Evolutionary conservation across 2,888 invertebrate species (phyloP).

Genomic region (Camptogramma bilineatum): DNA sequence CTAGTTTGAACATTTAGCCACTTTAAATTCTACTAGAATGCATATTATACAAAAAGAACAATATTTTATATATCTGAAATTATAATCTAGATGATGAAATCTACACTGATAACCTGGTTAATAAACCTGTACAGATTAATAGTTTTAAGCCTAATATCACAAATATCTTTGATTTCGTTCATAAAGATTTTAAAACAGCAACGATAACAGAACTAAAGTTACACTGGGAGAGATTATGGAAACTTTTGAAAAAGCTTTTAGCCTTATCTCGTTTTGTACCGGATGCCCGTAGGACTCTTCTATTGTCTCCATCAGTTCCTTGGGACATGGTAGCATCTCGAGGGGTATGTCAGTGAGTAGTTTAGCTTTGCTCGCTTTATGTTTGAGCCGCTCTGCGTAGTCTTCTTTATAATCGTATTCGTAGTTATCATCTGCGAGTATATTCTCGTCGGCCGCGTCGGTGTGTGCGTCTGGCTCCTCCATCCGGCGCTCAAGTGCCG

Average conservation of each 20-base stretch:
- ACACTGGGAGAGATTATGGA: conserved; percentile 58
- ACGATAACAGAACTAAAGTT: conserved; percentile 52
- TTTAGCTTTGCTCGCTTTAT: conserved; percentile 62
- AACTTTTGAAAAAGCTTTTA: conserved; percentile 73
- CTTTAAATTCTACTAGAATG: conserved; percentile 28
- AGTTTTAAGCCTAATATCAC: conserved; percentile 78
- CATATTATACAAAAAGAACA: conserved; percentile 27
- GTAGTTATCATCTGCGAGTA: conserved; percentile 69
- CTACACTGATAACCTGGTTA: conserved; percentile 52
- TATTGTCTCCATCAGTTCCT: conserved; percentile 75
- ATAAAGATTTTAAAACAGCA: conserved; percentile 56
- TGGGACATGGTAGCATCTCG: conserved; percentile 77
- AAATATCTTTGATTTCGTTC: conserved; percentile 64
- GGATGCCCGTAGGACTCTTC: conserved; percentile 78
- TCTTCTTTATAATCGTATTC: conserved; percentile 79
- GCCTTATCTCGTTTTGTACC: conserved; percentile 78
- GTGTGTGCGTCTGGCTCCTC: conserved; percentile 56
- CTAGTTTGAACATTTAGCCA: conserved; percentile 26
- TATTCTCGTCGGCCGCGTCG: conserved; percentile 58
- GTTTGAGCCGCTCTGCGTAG: conserved; percentile 61
- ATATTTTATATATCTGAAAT: conserved; percentile 17
- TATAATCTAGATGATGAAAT: conserved; percentile 38
- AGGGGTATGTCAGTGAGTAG: conserved; percentile 74
- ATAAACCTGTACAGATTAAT: conserved; percentile 62
- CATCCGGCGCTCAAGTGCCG: conserved; percentile 61